phyloP scores from a whole-genome alignment of 2,113 vertebrate genomes.

The Tachysurus vachellii region DNA sequence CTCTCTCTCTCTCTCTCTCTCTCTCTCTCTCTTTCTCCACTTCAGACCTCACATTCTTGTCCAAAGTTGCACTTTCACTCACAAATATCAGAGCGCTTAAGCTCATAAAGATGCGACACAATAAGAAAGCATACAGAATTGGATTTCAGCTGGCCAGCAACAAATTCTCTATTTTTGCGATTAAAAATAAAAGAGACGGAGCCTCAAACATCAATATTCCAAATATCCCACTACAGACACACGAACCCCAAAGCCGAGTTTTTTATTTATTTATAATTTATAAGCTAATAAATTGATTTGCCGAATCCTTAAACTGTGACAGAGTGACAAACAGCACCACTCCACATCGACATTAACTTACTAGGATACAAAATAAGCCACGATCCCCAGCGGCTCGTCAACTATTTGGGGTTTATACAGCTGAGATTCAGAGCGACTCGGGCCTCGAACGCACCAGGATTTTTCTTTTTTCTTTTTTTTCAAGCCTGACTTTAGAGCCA shows the following conservation, averaged over 20 bases:
- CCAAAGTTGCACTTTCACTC: slow-evolving; percentile 15
- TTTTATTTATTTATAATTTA: slow-evolving; percentile 7
- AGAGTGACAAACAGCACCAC: slow-evolving; percentile 67
- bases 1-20: no score
- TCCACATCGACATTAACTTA: slow-evolving; percentile 59
- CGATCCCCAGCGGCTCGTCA: slow-evolving; percentile 56
- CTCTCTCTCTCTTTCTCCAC: no score
- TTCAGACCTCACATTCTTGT: not conserved
- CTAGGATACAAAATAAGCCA: slow-evolving; percentile 61
- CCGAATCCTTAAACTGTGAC: slow-evolving; percentile 77
- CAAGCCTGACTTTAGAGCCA: slow-evolving; percentile 33
- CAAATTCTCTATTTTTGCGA: slow-evolving; percentile 69
- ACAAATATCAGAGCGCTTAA: not conserved
- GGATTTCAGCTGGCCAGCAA: slow-evolving; percentile 73
- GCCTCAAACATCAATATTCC: slow-evolving; percentile 54
- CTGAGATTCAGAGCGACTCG: slow-evolving; percentile 62
- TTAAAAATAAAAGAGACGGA: slow-evolving; percentile 70
- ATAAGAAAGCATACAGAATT: slow-evolving; percentile 64
- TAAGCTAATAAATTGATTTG: slow-evolving; percentile 84
- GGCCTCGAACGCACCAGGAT: slow-evolving; percentile 68
- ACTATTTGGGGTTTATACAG: slow-evolving; percentile 64
- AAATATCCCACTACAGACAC: slow-evolving; percentile 61
- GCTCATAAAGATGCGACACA: slow-evolving; percentile 57
- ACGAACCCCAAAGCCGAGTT: slow-evolving; percentile 71
- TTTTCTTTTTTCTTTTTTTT: slow-evolving; percentile 35